Base-by-base conservation (phyloP, 2,888 invertebrate genomes). In the Autographa pulchrina region DNA sequence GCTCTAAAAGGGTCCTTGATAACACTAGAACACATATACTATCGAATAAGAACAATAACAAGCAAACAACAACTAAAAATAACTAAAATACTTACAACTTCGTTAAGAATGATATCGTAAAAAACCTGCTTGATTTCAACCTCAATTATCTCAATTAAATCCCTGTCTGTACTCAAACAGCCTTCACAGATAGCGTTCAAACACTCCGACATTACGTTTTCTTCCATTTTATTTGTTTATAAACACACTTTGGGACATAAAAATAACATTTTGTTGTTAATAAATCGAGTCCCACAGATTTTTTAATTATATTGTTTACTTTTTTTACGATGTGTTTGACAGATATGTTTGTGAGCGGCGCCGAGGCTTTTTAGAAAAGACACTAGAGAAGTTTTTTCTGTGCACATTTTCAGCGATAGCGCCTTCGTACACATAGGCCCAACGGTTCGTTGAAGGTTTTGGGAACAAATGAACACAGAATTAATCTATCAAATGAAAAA, bases 81-180 rank as follows among this genome's bases (percentile, higher is more conserved):
- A 13, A 11, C 2, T 16, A 35, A 20, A 31, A 38, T 52, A 84
- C 90, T 86, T 80, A 91, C 91, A 60, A 78, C 62, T 56, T 81
- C 70, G 14, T 85, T 81, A 3, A 91, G 62, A 31, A 89, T 41
- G 2, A 41, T 75, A 68, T 83, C 82, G 52, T 64, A 74, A 69
- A 87, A 90, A 16, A 87, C 70, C 54, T 75, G 82, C 69, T 79
- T 83, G 20, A 80, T 77, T 70, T 86, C 86, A 14, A 71, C 72
- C 62, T 88, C 85, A 2, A 74, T 74, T n/a, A 90, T 67, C 43
- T 72, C 63, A 1, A 74, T 71, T 43, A 90, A 73, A 43, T 84
- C 85, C 5, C 89, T 82, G 59, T 89, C 89, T 3, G 80, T 76
- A 73, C 89, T 89, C 25, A 91, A 72, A 71, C 91, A 91, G 25